Evolutionary conservation across 2,113 vertebrate species (phyloP).

Genomic region (Smithornis capensis): DNA sequence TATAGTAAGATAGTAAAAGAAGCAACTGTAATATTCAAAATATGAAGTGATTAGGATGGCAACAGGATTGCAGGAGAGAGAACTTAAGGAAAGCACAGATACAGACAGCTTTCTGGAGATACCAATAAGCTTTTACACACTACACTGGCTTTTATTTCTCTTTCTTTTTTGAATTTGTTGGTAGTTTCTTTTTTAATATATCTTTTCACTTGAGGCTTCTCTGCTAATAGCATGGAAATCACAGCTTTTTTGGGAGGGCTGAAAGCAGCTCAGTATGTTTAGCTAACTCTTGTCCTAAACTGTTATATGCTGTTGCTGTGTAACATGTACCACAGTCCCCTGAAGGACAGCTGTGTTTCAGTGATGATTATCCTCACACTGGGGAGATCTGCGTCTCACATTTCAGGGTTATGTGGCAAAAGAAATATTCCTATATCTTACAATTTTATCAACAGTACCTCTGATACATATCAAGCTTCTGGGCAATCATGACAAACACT

Average conservation of each 20-base stretch:
- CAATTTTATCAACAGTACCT: not conserved
- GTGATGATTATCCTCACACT: not conserved
- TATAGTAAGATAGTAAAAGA: not conserved
- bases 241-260: not conserved
- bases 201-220: not conserved
- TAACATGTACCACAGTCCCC: not conserved
- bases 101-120: not conserved
- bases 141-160: not conserved
- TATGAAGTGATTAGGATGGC: not conserved
- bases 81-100: not conserved
- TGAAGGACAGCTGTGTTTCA: not conserved
- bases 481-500: not conserved
- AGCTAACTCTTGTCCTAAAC: not conserved
- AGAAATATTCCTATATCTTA: not conserved
- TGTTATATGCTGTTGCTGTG: not conserved
- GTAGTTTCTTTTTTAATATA: not conserved
- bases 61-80: not conserved
- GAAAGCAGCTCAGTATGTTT: not conserved
- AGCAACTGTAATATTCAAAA: not conserved
- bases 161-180: not conserved
- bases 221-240: not conserved
- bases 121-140: not conserved
- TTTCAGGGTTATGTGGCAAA: not conserved
- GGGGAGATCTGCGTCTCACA: not conserved
- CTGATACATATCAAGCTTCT: not conserved